Evolutionary conservation across 2,113 vertebrate genomes (phyloP).

Genomic region (Podiceps cristatus): DNA sequence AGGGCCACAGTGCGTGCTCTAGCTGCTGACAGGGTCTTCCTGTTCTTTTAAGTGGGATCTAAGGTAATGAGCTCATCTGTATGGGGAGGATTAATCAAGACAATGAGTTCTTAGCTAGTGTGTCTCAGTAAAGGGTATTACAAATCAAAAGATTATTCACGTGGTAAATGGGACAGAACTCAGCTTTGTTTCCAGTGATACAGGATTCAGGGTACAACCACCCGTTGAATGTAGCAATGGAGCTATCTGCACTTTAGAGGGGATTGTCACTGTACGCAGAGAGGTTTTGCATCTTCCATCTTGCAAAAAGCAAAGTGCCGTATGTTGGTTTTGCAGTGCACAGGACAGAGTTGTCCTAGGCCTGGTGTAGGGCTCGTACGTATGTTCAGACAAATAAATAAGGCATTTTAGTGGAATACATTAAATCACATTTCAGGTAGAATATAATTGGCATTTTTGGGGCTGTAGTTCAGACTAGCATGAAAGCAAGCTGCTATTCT

Average conservation of each 20-base stretch:
- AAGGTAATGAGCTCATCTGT: neutral
- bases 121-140: neutral
- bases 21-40: neutral
- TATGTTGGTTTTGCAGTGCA: neutral
- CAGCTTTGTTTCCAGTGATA: neutral
- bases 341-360: neutral
- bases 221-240: fast-evolving
- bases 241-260: neutral
- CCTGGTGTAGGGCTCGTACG: fast-evolving
- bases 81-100: neutral
- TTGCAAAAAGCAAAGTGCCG: neutral
- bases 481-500: neutral
- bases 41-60: neutral
- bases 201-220: neutral
- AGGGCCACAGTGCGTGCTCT: neutral
- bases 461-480: neutral
- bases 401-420: neutral
- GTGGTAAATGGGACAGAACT: neutral
- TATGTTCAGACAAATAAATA: neutral
- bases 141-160: neutral
- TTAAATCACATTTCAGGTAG: neutral
- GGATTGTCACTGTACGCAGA: neutral
- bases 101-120: neutral
- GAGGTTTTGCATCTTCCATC: neutral
- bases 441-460: neutral